Base-by-base conservation (phyloP, 2,888 invertebrate species). In the Calliphora vomitoria region DNA sequence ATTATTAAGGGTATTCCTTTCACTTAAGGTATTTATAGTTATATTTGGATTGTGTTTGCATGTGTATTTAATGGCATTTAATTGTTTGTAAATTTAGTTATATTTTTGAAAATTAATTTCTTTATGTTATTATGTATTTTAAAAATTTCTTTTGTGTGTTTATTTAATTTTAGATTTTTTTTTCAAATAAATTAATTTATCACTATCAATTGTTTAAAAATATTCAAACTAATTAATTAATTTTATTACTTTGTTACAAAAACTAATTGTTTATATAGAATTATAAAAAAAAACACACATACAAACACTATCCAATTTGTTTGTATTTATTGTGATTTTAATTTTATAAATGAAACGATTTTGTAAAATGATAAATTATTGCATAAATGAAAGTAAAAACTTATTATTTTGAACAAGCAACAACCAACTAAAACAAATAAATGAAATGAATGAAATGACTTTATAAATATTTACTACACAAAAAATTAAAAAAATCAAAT, bases 361-460 rank as follows among this genome's bases (percentile, higher is more conserved):
- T 35, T 35, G 35, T 35, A 6, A 55, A 35, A 20, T 38, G 18
- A 38, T 18, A 55, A 55, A 72, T 72, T 72, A 55, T 58, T 72
- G 55, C 8, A 41, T 25, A 72, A 72, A 72, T 47, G 15, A 20
- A 18, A 53, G 18, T 8, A 5, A 50, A 8, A 10, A 8, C 2
- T 55, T 55, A 20, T 10, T 10, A 20, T 15, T 69, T n/a, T 35
- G 8, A 50, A 50, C 13, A 11, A 60, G 68, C 18, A 15, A 10
- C 6, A n/a, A 78, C 71, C 15, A 60, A 62, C 15, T 62, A 35
- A 60, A 71, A 35, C 11, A 79, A 79, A 64, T 58, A 31, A 20
- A 60, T n/a, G n/a, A 72, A 75, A 41, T 72, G 31, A 20, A 60
- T n/a, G n/a, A 72, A 75, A 41, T 72, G 31, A 55, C 44, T 53